These are phyloP conservation scores for Passer montanus DNA, from an alignment of 2,113 vertebrate species.

Conservation along the genomic window DNA sequence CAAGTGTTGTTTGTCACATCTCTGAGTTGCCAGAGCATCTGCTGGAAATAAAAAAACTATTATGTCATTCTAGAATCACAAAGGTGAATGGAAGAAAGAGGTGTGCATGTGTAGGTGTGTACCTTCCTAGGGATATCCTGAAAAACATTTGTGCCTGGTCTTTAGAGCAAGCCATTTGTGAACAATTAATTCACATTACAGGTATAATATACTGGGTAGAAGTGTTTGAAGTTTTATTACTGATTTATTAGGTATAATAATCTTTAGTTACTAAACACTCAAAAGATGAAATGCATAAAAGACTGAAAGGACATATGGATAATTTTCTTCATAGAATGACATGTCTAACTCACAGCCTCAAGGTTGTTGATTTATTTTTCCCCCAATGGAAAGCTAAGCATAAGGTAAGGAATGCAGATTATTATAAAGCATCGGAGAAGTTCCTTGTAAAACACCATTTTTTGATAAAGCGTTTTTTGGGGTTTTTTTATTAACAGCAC, in stretches of 20 bases:
- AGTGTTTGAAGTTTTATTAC: neutral
- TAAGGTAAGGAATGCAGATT: neutral
- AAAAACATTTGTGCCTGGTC: neutral
- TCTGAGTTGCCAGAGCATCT: neutral
- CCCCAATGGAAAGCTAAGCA: neutral
- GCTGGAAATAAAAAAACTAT: neutral
- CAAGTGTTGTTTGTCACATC: neutral
- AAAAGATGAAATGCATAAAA: neutral
- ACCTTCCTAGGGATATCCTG: neutral
- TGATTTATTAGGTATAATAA: neutral
- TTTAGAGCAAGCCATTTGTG: neutral
- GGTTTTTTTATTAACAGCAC: neutral
- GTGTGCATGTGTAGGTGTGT: neutral
- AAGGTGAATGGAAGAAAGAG: neutral
- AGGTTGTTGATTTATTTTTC: neutral
- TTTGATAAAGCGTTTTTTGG: neutral
- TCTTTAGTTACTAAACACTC: neutral
- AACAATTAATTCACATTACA: neutral
- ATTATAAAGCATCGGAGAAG: neutral
- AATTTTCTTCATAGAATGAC: neutral
- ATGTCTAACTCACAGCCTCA: neutral
- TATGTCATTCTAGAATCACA: neutral
- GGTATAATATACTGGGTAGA: neutral
- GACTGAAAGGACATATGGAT: neutral
- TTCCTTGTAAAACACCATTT: neutral